phyloP scores from a whole-genome alignment of 2,888 invertebrate genomes.

The Eupithecia inturbata region DNA sequence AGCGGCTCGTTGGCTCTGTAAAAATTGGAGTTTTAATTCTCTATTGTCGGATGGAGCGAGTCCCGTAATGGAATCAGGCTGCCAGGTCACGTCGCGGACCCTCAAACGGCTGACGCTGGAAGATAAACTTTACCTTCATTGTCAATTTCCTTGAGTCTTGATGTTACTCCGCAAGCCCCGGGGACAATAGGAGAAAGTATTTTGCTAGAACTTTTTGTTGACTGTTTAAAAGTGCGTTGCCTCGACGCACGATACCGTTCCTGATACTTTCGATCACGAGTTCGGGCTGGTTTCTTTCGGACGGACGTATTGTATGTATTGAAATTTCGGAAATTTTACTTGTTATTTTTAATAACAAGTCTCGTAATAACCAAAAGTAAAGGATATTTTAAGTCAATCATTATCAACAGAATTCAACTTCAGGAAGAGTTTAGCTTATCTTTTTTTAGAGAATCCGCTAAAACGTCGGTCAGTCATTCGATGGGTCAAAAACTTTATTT shows the following conservation, averaged over 20 bases:
- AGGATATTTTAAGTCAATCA: not conserved
- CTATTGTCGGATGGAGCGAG: conserved; percentile 63
- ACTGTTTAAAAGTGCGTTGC: conserved; percentile 73
- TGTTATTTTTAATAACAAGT: not conserved
- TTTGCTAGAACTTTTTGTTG: conserved; percentile 70
- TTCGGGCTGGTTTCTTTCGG: not conserved
- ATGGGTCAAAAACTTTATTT: not conserved
- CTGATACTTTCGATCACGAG: conserved; percentile 44
- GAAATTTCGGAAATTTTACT: not conserved
- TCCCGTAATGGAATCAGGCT: conserved; percentile 71
- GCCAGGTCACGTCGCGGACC: conserved; percentile 76
- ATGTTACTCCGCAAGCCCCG: conserved; percentile 69
- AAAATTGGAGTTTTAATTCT: conserved; percentile 76
- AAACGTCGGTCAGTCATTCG: not conserved
- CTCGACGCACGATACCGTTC: conserved; percentile 55
- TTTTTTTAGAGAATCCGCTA: not conserved
- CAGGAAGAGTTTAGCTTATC: not conserved
- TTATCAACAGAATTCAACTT: not conserved
- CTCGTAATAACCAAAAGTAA: not conserved
- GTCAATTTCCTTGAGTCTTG: conserved; percentile 78
- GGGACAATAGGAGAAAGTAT: conserved; percentile 79
- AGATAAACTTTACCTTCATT: conserved; percentile 83
- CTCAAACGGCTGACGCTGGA: conserved; percentile 77
- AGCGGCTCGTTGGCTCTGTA: conserved; percentile 66
- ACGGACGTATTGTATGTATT: not conserved